Conservation (phyloP, 2,888 invertebrate species). For the Germaria angustata region DNA sequence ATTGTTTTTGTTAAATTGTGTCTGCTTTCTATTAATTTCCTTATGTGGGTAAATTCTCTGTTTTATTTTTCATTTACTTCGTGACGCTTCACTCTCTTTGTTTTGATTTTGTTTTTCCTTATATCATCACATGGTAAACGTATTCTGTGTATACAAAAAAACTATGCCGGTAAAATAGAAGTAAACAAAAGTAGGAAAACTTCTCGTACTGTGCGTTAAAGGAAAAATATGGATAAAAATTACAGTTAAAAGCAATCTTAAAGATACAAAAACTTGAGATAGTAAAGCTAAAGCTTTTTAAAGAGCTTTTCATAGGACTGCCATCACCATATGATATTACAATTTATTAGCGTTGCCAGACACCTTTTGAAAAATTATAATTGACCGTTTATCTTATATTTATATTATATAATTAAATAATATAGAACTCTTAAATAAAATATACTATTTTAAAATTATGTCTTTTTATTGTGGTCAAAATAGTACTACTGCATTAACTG, state of each 20-base stretch:
- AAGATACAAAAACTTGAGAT: constrained; percentile 18
- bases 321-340: not conserved
- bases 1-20: not conserved
- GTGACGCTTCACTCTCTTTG: constrained; percentile 9
- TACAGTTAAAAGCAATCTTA: constrained; percentile 17
- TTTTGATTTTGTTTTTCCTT: constrained; percentile 7
- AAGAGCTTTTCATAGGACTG: constrained; percentile 18
- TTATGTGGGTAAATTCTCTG: not conserved
- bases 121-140: not conserved
- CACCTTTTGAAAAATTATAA: not conserved
- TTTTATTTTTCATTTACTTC: not conserved
- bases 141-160: constrained; percentile 11
- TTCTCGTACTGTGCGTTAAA: not conserved
- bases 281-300: constrained; percentile 24
- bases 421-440: too few relatives aligned
- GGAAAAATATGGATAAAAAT: not conserved
- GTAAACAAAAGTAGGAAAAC: constrained; percentile 18
- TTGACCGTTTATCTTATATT: too few relatives aligned
- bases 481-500: too few relatives aligned
- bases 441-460: too few relatives aligned
- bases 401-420: too few relatives aligned
- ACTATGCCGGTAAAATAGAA: constrained; percentile 37
- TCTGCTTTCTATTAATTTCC: not conserved
- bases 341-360: not conserved
- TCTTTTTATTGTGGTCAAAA: too few relatives aligned